Percentiles rank a stretch among this genome's conserved stretches.
phyloP scores from a whole-genome alignment of 2,888 invertebrate species.

The Thera obeliscata region DNA sequence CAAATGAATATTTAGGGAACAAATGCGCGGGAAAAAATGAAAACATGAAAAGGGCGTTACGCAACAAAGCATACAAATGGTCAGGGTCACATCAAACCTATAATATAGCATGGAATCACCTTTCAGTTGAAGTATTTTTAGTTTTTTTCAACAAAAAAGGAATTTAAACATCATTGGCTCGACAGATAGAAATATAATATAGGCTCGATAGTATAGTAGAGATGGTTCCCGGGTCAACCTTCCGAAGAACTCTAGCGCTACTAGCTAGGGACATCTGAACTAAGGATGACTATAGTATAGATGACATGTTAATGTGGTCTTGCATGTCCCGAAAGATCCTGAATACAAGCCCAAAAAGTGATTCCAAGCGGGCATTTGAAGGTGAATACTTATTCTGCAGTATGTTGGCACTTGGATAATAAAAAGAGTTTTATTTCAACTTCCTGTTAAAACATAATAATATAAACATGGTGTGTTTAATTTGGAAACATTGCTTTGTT shows the following conservation, averaged over 20 bases:
- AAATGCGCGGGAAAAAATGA: conserved; percentile 27
- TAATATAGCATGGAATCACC: not conserved
- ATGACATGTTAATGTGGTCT: no score
- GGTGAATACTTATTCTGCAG: not conserved
- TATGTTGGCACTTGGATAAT: not conserved
- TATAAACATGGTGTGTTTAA: no score
- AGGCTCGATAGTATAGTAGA: no score
- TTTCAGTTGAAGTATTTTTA: not conserved
- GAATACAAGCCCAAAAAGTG: not conserved
- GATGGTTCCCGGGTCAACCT: no score
- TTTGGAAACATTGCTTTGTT: no score
- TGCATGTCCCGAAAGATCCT: no score
- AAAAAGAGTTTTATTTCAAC: not conserved
- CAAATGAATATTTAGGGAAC: conserved; percentile 31
- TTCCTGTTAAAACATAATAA: not conserved
- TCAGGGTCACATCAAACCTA: not conserved
- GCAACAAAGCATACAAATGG: conserved; percentile 3
- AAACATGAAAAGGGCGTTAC: conserved; percentile 32
- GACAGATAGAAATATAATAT: no score
- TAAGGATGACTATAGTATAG: no score
- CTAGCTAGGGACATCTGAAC: no score
- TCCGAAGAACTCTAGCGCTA: no score
- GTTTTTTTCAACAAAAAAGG: no score
- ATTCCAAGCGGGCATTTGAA: not conserved
- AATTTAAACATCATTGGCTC: no score